Base-by-base conservation (phyloP, 2,888 invertebrate genomes). In the Lordiphosa andalusiaca region DNA sequence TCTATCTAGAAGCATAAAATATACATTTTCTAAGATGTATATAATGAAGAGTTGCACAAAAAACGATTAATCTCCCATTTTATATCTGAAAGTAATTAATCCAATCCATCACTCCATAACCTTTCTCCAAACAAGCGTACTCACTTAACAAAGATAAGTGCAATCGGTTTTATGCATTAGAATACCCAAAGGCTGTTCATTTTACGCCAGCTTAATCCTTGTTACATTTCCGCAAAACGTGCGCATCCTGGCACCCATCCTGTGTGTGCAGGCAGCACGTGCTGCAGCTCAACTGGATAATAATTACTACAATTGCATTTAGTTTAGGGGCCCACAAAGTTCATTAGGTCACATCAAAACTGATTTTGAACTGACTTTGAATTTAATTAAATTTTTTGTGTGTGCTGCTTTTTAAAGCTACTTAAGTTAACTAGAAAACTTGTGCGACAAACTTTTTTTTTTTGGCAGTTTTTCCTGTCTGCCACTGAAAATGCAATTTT, bases 371-470 rank as follows among this genome's bases (percentile, higher is more conserved):
- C 25, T 25, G 67, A 62, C 65, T 69, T 51, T 80, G 47, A 47
- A 64, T 72, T 74, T 84, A 84, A 84, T 80, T 84, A 77, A 81
- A 77, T 67, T 73, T 30, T 36, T n/a, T n/a, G n/a, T n/a, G 30
- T 44, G 10, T 44, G 44, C 30, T 6, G 37, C 21, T 53, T 80
- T 57, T 78, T 61, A 66, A 82, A 60, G 72, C 78, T 77, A 69
- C 84, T 81, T 84, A 71, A 58, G 47, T 70, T 80, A 80, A 77
- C 70, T 74, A 48, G 66, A 82, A 82, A 82, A n/a, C 74, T 78
- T 84, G 52, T 49, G 69, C 56, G 40, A 6, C 46, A 63, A 37
- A 25, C 47, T 57, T 55, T 69, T 63, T 7, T 55, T 47, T 19
- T 19, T 19, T 19, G 19, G 3, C 19, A 19, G 19, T 19, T 19